A percentile compares a stretch with the other conserved stretches of the same genome.
phyloP scores from a whole-genome alignment of 1,140 invertebrate species.

The Polypedilum vanderplanki region DNA sequence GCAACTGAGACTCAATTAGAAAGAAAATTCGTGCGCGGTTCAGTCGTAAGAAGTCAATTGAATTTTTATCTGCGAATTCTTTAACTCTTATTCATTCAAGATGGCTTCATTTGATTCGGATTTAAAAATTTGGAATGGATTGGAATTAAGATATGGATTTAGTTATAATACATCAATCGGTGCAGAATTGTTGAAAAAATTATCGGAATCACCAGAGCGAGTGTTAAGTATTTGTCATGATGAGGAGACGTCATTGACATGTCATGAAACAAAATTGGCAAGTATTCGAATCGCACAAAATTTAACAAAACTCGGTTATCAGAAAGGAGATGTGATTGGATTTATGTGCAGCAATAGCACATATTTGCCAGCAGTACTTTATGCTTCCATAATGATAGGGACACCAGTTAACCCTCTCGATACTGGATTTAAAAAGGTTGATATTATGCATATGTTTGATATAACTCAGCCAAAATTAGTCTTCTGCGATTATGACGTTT shows the following conservation, averaged over 20 bases:
- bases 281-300: conserved; percentile 32
- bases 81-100: conserved; percentile 32
- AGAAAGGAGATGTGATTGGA: conserved; percentile 37
- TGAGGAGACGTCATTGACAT: background rate
- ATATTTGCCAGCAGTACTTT: conserved; percentile 36
- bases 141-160: conserved; percentile 38
- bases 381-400: conserved; percentile 37
- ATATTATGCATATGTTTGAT: conserved; percentile 38
- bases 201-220: background rate
- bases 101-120: conserved; percentile 34
- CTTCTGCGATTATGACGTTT: conserved; percentile 32
- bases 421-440: background rate
- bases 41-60: background rate
- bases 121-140: conserved; percentile 31
- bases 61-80: background rate
- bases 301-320: conserved; percentile 34
- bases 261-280: background rate
- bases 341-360: conserved; percentile 37
- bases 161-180: conserved; percentile 29
- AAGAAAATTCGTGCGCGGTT: background rate
- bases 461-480: conserved; percentile 36
- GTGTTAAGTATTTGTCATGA: background rate
- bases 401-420: conserved; percentile 39
- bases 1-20: too few relatives aligned
- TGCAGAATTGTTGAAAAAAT: background rate